phyloP scores from a whole-genome alignment of 2,113 vertebrate species.

The Corynorhinus townsendii region DNA sequence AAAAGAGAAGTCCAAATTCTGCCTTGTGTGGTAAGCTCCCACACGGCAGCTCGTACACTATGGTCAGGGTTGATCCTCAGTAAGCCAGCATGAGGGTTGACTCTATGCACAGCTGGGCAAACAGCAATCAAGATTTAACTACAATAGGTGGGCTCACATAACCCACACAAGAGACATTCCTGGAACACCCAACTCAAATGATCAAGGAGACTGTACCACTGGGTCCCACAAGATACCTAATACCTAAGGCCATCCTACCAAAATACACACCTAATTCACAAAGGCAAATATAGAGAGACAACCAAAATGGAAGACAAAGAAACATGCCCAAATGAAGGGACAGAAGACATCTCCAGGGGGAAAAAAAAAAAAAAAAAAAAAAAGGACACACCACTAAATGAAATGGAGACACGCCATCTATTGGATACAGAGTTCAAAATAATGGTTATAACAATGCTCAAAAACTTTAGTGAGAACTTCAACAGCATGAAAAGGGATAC shows the following conservation, averaged over 20 bases:
- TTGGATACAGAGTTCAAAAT: background rate
- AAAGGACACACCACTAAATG: background rate
- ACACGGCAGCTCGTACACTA: background rate
- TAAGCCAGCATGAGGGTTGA: background rate
- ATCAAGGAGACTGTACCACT: background rate
- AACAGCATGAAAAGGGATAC: background rate
- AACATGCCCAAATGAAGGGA: background rate
- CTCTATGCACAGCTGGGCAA: background rate
- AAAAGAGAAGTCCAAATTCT: background rate
- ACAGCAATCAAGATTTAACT: background rate
- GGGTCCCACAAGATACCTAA: background rate
- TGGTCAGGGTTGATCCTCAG: background rate
- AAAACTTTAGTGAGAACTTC: background rate
- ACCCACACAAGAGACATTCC: background rate
- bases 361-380: too few relatives aligned
- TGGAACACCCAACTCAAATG: background rate
- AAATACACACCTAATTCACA: background rate
- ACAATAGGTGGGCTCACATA: background rate
- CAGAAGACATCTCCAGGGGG: background rate
- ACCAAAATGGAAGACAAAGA: background rate
- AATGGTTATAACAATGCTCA: background rate
- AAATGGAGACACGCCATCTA: background rate
- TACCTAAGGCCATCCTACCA: background rate
- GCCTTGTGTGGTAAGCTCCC: background rate
- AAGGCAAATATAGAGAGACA: background rate